phyloP scores from a whole-genome alignment of 2,797 vertebrate species.

The Coilia nasus region DNA sequence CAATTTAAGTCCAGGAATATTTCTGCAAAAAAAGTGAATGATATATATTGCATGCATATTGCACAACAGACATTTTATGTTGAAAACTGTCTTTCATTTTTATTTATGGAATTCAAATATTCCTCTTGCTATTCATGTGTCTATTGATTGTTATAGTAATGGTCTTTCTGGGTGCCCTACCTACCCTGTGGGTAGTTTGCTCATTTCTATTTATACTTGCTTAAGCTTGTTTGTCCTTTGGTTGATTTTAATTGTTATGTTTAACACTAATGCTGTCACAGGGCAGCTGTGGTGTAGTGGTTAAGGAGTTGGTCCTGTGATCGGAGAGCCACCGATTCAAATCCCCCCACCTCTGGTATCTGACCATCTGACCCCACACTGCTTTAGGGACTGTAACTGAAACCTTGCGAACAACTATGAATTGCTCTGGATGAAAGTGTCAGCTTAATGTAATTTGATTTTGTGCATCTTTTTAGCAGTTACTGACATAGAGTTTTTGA shows the following conservation, averaged over 20 bases:
- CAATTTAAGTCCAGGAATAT: neutral
- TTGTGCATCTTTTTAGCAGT: too few relatives aligned
- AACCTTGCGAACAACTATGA: too few relatives aligned
- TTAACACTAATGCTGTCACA: too few relatives aligned
- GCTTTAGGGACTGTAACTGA: too few relatives aligned
- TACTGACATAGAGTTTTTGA: too few relatives aligned
- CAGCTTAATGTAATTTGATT: too few relatives aligned
- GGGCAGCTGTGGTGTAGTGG: too few relatives aligned
- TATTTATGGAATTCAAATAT: neutral
- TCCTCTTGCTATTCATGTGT: neutral
- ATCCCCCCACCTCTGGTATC: too few relatives aligned
- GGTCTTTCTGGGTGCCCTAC: neutral
- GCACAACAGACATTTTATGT: neutral
- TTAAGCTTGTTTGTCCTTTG: neutral
- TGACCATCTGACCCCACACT: too few relatives aligned
- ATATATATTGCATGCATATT: neutral
- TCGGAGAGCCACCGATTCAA: too few relatives aligned
- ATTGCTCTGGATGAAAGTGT: too few relatives aligned
- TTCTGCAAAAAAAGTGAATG: neutral
- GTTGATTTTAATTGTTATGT: neutral
- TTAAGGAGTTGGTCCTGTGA: too few relatives aligned
- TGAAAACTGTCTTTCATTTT: neutral
- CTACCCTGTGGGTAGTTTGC: neutral
- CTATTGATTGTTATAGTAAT: neutral
- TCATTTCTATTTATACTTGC: neutral